phyloP scores from a whole-genome alignment of 1,140 invertebrate genomes.

The Dinothrombium tinctorium region DNA sequence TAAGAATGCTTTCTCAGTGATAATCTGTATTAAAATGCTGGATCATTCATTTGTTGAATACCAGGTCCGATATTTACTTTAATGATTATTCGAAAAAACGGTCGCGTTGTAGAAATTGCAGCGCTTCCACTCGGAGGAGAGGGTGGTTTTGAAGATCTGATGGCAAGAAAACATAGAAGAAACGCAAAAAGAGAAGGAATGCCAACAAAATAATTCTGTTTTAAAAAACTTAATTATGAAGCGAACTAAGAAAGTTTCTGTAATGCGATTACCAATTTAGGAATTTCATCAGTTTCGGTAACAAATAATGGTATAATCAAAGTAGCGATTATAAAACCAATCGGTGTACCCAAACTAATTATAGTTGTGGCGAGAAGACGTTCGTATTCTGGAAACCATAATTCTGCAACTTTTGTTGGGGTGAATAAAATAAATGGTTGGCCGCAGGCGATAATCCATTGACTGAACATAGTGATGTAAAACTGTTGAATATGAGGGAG shows the following conservation, averaged over 20 bases:
- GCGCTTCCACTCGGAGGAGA: neutral
- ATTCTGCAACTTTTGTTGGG: constrained; percentile 1
- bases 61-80: neutral
- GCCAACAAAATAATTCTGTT: neutral
- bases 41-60: neutral
- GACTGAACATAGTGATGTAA: neutral
- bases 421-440: constrained; percentile 2
- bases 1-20: neutral
- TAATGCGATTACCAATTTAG: neutral
- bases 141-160: neutral
- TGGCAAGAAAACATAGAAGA: neutral
- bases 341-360: neutral
- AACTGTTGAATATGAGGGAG: neutral
- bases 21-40: neutral
- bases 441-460: neutral
- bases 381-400: neutral
- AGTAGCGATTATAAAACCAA: neutral
- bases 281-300: neutral
- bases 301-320: neutral
- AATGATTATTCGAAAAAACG: neutral
- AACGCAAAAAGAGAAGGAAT: neutral
- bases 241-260: neutral
- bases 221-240: neutral
- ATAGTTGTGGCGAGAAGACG: neutral
- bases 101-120: neutral